These are phyloP conservation scores for Rhagium mordax DNA, from an alignment of 2,888 invertebrate species.

Conservation along the genomic window DNA sequence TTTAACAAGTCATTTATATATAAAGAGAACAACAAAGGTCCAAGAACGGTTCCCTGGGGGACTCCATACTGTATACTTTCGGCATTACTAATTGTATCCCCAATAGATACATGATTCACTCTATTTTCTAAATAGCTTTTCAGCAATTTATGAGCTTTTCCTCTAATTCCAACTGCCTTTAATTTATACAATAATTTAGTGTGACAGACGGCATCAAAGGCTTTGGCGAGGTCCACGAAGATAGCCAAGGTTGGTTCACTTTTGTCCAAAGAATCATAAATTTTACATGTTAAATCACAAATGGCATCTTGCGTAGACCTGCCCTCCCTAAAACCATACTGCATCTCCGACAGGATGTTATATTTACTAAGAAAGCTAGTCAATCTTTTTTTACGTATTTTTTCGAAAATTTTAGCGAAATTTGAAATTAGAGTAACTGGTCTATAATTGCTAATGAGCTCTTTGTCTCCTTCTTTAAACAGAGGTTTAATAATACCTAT, in stretches of 20 bases:
- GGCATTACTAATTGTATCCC: neutral
- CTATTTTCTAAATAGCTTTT: slow-evolving; percentile 3
- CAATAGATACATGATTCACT: neutral
- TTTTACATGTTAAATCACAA: neutral
- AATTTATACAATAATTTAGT: slow-evolving; percentile 5
- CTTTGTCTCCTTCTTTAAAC: slow-evolving; percentile 12
- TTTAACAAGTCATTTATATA: neutral
- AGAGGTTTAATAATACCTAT: slow-evolving; percentile 7
- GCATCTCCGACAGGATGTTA: neutral
- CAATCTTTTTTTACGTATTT: slow-evolving; percentile 4
- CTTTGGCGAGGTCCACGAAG: slow-evolving; percentile 14
- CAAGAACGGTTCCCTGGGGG: neutral
- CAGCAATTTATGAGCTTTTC: neutral
- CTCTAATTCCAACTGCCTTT: slow-evolving; percentile 8
- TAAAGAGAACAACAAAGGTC: no score
- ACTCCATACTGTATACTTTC: neutral
- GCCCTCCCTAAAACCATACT: neutral
- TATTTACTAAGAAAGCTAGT: neutral
- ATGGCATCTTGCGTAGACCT: slow-evolving; percentile 10
- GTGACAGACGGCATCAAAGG: slow-evolving; percentile 9
- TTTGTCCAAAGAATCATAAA: slow-evolving; percentile 15
- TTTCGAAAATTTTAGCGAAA: slow-evolving; percentile 19
- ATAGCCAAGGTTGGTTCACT: slow-evolving; percentile 4
- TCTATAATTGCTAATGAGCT: neutral
- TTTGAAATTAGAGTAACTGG: slow-evolving; percentile 10